Percentiles rank a stretch among this genome's conserved stretches.
These are phyloP conservation scores for Alethe castanea DNA, from an alignment of 2,113 vertebrate species.

Conservation along the genomic window DNA sequence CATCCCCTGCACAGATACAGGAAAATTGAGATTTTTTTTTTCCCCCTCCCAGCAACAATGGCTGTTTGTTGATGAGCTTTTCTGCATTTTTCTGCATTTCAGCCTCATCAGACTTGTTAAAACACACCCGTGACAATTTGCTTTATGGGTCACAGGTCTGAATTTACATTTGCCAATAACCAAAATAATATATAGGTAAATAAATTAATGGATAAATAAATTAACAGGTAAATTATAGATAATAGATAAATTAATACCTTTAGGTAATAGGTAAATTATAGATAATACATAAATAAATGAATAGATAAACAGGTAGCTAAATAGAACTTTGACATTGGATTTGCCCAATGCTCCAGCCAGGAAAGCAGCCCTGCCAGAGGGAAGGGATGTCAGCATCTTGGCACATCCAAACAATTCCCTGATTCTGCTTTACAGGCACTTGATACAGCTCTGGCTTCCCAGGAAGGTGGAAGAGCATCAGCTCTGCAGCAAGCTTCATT, in stretches of 20 bases:
- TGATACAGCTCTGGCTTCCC: not conserved
- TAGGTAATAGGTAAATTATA: too few species aligned
- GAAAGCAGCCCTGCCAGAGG: not conserved
- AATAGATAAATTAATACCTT: too few species aligned
- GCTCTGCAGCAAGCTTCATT: not conserved
- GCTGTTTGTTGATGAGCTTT: not conserved
- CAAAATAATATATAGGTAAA: not conserved
- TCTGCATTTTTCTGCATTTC: not conserved
- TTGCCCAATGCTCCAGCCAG: not conserved
- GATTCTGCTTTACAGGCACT: not conserved
- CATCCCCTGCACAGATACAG: not conserved
- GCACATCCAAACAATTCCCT: not conserved
- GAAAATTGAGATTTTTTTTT: not conserved
- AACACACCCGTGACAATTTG: fast-evolving
- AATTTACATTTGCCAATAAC: not conserved
- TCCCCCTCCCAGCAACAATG: not conserved
- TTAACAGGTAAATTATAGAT: not conserved
- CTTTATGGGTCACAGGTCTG: not conserved
- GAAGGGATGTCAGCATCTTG: not conserved
- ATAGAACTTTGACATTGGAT: not conserved
- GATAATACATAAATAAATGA: not conserved
- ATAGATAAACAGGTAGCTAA: not conserved
- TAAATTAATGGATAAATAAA: not conserved
- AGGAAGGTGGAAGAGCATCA: not conserved
- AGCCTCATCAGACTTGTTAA: too few species aligned